Evolutionary conservation across 1,140 invertebrate species (phyloP).

Genomic region (Camponotus vicinus): DNA sequence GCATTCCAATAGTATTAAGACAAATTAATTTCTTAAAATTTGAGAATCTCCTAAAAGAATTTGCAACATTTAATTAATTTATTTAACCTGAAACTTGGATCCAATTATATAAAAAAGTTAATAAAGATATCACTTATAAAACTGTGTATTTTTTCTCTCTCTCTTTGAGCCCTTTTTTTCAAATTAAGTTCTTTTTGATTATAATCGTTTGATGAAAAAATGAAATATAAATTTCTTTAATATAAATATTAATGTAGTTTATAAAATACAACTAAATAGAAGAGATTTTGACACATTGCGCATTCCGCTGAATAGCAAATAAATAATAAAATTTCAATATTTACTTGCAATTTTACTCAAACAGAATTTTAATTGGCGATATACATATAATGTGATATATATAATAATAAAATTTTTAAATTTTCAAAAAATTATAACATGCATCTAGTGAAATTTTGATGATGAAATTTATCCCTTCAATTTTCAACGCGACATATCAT

Average conservation of each 20-base stretch:
- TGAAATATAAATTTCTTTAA: neutral
- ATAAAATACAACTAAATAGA: neutral
- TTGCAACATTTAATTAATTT: slow-evolving; percentile 15
- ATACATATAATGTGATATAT: neutral
- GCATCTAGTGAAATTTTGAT: neutral
- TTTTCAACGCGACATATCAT: neutral
- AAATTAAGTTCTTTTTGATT: slow-evolving; percentile 3
- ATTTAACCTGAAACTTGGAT: neutral
- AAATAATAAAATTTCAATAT: neutral
- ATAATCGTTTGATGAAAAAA: neutral
- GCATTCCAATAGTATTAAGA: slow-evolving; percentile 43
- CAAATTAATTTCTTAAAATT: slow-evolving; percentile 8
- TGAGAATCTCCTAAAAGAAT: neutral
- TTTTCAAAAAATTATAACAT: neutral
- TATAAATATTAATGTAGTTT: neutral
- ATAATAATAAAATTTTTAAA: slow-evolving; percentile 7
- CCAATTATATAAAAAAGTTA: slow-evolving; percentile 21
- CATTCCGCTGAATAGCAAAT: neutral
- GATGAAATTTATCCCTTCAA: neutral
- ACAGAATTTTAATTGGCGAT: neutral
- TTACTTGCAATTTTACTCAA: neutral
- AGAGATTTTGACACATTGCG: neutral
- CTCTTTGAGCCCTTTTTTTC: neutral
- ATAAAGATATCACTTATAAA: slow-evolving; percentile 41
- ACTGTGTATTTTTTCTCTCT: slow-evolving; percentile 8